phyloP scores from a whole-genome alignment of 2,113 vertebrate genomes.

The Girardinichthys multiradiatus region DNA sequence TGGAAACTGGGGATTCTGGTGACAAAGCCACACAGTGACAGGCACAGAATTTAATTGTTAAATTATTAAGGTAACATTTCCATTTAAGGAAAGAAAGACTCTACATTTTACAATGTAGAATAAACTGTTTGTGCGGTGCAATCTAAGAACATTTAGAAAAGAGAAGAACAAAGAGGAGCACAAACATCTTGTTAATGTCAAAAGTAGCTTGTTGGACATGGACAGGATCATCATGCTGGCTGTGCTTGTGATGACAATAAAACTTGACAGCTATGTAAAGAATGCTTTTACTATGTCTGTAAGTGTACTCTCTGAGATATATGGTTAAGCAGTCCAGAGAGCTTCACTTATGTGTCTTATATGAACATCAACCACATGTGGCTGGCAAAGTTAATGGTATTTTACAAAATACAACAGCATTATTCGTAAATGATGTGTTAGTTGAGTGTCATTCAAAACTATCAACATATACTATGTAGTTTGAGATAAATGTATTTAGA shows the following conservation, averaged over 20 bases:
- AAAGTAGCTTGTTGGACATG: conserved; percentile 33
- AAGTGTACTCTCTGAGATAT: conserved; percentile 1
- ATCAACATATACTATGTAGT: too few relatives aligned
- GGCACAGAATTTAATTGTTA: neutral
- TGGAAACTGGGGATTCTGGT: neutral
- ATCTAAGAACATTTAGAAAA: conserved; percentile 2
- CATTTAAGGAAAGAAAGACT: neutral
- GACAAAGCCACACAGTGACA: neutral
- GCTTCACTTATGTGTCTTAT: neutral
- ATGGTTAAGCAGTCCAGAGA: conserved; percentile 1
- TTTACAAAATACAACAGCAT: too few relatives aligned
- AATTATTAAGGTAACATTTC: neutral
- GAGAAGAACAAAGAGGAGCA: neutral
- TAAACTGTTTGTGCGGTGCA: neutral
- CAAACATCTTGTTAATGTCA: conserved; percentile 24
- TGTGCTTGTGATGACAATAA: conserved; percentile 7
- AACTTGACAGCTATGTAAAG: conserved; percentile 36
- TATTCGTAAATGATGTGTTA: too few relatives aligned
- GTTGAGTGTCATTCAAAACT: too few relatives aligned
- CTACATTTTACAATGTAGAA: neutral
- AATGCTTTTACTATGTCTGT: conserved; percentile 9
- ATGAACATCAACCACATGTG: neutral
- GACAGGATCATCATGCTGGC: conserved; percentile 14
- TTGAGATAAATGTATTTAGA: too few relatives aligned
- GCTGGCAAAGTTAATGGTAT: too few relatives aligned